Evolutionary conservation across 2,888 invertebrate genomes (phyloP), one percentile per base, ranked within the genome.

Genomic region (Morpho achilles): DNA sequence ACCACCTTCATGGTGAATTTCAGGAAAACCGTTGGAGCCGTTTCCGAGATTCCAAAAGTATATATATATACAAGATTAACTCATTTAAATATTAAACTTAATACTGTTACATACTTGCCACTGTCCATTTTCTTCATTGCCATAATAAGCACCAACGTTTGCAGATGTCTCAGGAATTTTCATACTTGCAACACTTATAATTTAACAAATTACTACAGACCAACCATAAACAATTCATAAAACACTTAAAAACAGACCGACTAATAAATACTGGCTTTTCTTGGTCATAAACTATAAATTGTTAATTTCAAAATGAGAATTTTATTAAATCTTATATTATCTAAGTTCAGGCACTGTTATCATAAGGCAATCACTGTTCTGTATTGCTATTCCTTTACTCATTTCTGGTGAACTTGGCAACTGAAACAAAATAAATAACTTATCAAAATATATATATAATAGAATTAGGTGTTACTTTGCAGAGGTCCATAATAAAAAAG

Each of bases 111-210:
- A 40, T 9, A 89, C 89, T 82, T 90, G 89, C 89, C 89, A 90
- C 78, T 89, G 89, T 59, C 85, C 85, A 64, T 82, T 87, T 22
- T 87, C 87, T 42, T 89, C 87, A 23, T 83, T 88, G 69, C 85
- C 87, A 68, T 89, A 89, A 56, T 90, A 90, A 68, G 87, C 85
- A 43, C 87, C 88, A 69, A 87, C 79, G 44, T 85, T 88, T 0
- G 87, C 79, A 0, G 83, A 72, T 0, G 84, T 83, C 76, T 90
- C 89, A 8, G 89, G 89, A 75, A 90, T 90, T 82, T 89, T 89
- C 89, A 90, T 90, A 62, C 69, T 87, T 75, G 74, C 63, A 67
- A 71, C 69, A 77, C 75, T 73, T 46, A 51, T 40, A 62, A 65
- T 65, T 58, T 61, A 47, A 53, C 45, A 50, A 48, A 51, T 53